Percentiles rank a stretch among this genome's conserved stretches.
These are phyloP conservation scores for Leiothrix lutea DNA, from an alignment of 2,113 vertebrate species.

Conservation along the genomic window DNA sequence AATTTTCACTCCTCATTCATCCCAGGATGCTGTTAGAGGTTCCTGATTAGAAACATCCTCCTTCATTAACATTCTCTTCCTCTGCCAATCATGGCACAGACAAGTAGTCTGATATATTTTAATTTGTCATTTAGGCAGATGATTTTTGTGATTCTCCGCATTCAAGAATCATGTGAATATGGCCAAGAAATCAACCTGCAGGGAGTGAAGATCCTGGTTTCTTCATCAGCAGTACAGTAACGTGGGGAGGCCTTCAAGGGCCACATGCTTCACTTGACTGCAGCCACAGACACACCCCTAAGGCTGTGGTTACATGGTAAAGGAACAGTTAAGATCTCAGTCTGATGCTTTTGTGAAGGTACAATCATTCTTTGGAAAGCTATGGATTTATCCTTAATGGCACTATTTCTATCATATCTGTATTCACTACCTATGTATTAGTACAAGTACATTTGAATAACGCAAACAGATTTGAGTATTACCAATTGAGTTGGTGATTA, in stretches of 20 bases:
- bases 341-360: background rate
- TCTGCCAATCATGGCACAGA: background rate
- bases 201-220: background rate
- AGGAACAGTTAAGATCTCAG: background rate
- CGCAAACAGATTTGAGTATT: background rate
- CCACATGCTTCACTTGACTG: background rate
- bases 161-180: background rate
- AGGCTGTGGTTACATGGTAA: background rate
- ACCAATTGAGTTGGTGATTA: background rate
- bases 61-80: conserved; percentile 13
- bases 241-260: background rate
- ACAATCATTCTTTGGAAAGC: background rate
- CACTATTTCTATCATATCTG: background rate
- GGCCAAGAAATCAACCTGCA: background rate
- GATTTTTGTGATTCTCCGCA: background rate
- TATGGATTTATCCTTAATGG: background rate
- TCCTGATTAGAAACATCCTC: conserved; percentile 47
- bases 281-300: background rate
- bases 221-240: background rate
- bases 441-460: background rate
- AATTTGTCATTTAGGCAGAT: background rate
- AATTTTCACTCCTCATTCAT: conserved; percentile 20
- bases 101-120: background rate
- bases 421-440: background rate
- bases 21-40: conserved; percentile 3